These are phyloP conservation scores for Limanda limanda DNA, from an alignment of 2,113 vertebrate genomes.

Conservation along the genomic window DNA sequence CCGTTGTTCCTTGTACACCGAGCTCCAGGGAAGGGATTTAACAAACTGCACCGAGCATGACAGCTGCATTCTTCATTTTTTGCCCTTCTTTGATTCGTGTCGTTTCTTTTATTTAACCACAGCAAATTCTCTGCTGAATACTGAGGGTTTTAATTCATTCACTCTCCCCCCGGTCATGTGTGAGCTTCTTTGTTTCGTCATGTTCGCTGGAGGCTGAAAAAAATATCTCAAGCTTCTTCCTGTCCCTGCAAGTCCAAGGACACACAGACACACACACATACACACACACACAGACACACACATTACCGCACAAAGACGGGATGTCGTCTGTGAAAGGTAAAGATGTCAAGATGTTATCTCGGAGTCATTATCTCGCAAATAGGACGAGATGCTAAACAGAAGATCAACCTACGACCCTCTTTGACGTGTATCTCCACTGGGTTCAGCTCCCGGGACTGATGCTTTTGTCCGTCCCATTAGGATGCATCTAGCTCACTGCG, in stretches of 20 bases:
- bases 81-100: no score
- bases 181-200: neutral
- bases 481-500: neutral
- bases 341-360: constrained; percentile 15
- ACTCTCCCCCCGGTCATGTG: neutral
- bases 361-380: constrained; percentile 41
- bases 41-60: neutral
- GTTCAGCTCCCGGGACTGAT: constrained; percentile 7
- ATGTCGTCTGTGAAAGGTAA: neutral
- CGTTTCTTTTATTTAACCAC: neutral
- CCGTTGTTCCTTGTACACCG: neutral
- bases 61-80: no score
- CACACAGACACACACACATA: no score
- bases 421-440: constrained; percentile 23
- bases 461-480: constrained; percentile 14
- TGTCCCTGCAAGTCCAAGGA: no score
- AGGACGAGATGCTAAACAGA: constrained; percentile 19
- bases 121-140: neutral
- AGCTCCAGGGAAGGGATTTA: neutral
- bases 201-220: neutral
- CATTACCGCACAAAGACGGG: no score
- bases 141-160: neutral
- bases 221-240: no score
- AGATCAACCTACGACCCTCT: constrained; percentile 4
- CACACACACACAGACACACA: no score